Evolutionary conservation across 37 sponge, comb jelly and placozoan genomes (phyloP).

Genomic region (Theonella swinhoei): DNA sequence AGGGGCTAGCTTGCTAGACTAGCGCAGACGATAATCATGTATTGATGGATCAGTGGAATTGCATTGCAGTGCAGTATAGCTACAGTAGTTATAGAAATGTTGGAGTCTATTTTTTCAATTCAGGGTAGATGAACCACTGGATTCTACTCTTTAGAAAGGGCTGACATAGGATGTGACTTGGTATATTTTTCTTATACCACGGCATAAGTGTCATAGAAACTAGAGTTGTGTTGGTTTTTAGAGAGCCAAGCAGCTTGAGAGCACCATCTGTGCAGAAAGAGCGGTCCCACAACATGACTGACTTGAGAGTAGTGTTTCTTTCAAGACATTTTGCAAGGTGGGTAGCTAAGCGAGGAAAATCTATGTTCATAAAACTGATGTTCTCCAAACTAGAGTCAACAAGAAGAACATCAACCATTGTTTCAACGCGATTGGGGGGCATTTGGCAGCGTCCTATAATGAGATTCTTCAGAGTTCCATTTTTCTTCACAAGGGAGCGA

Average conservation of each 20-base stretch:
- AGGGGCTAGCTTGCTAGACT: too few relatives aligned
- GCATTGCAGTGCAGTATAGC: too few relatives aligned
- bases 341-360: background rate
- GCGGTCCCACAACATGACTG: slow-evolving; percentile 21
- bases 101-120: background rate
- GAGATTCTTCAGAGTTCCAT: background rate
- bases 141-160: background rate
- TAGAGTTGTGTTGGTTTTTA: background rate
- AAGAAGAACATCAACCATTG: background rate
- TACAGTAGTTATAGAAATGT: too few relatives aligned
- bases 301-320: background rate
- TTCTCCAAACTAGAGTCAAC: background rate
- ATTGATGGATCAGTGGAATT: too few relatives aligned
- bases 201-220: slow-evolving; percentile 16
- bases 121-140: slow-evolving; percentile 1
- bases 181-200: slow-evolving; percentile 7
- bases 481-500: background rate
- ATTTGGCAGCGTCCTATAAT: background rate
- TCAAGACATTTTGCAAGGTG: slow-evolving; percentile 1
- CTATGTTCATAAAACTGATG: slow-evolving; percentile 4
- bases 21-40: too few relatives aligned
- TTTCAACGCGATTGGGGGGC: background rate
- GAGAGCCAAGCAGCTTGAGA: background rate
- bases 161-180: background rate
- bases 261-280: slow-evolving; percentile 8